Evolutionary conservation across 2,888 invertebrate genomes (phyloP).

Genomic region (Thysanoteuthis rhombus): DNA sequence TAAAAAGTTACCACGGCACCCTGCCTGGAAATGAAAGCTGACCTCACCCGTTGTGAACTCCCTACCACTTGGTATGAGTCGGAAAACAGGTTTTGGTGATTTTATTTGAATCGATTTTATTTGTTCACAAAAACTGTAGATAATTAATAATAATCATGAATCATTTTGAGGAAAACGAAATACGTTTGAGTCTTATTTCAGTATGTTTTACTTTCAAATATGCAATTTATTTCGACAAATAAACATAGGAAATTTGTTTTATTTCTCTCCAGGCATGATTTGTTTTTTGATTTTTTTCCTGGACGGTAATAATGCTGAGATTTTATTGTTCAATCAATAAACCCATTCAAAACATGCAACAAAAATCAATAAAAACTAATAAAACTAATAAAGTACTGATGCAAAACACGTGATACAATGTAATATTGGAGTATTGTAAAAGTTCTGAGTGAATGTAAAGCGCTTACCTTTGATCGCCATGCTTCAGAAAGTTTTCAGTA

Average conservation of each 20-base stretch:
- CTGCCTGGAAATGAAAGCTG: no score
- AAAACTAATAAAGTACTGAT: background rate
- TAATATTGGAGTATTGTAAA: background rate
- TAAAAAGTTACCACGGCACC: no score
- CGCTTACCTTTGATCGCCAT: background rate
- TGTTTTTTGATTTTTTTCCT: background rate
- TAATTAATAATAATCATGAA: no score
- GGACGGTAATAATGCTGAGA: background rate
- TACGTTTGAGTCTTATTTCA: no score
- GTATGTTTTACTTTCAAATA: background rate
- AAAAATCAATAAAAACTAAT: background rate
- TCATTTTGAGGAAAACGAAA: no score
- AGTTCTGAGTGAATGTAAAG: background rate
- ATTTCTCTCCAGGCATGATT: background rate
- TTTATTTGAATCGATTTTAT: no score
- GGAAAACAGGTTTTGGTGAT: no score
- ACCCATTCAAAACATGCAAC: background rate
- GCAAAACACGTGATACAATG: background rate
- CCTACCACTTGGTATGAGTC: no score
- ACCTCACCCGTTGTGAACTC: no score
- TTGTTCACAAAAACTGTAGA: no score
- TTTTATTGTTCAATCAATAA: background rate
- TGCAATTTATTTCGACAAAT: background rate
- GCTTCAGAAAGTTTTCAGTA: background rate
- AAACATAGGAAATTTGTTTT: background rate